Conservation (phyloP, 1,140 invertebrate genomes). For the Andrena cerasifolii region DNA sequence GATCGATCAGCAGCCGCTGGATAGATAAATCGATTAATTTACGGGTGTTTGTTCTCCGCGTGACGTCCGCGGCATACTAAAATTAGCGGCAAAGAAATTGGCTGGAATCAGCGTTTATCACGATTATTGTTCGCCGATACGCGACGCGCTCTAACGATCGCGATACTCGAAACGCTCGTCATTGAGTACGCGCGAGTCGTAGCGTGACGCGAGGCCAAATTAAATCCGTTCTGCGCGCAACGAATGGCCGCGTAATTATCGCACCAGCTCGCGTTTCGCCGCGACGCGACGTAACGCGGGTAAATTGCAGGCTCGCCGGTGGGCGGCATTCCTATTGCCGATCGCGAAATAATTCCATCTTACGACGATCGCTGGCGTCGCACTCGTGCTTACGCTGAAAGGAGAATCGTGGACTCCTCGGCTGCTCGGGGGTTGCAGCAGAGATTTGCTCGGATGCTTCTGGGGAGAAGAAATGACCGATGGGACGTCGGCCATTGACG, state of each 20-base stretch:
- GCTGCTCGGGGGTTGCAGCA: no score
- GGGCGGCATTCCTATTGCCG: no score
- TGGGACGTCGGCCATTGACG: no score
- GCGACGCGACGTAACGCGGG: background rate
- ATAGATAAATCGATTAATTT: conserved; percentile 13
- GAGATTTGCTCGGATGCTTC: no score
- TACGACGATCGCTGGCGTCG: no score
- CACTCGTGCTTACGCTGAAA: no score
- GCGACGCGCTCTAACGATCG: background rate
- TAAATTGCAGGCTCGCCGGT: no score
- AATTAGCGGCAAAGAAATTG: conserved; percentile 23
- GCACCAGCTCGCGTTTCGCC: background rate
- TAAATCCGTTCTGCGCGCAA: background rate
- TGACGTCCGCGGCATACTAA: background rate
- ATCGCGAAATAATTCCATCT: no score
- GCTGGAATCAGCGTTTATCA: conserved; percentile 18
- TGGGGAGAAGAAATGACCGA: background rate
- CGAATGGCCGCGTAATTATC: conserved; percentile 35
- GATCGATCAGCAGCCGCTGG: no score
- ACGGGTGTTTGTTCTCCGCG: background rate
- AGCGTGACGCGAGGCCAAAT: background rate
- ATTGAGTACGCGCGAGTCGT: background rate
- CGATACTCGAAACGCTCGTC: background rate
- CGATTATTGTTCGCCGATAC: conserved; percentile 1
- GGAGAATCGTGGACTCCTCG: no score